Percentiles rank a stretch among this genome's conserved stretches.
phyloP scores from a whole-genome alignment of 2,797 vertebrate genomes.

The Gymnopithys bicolor region DNA sequence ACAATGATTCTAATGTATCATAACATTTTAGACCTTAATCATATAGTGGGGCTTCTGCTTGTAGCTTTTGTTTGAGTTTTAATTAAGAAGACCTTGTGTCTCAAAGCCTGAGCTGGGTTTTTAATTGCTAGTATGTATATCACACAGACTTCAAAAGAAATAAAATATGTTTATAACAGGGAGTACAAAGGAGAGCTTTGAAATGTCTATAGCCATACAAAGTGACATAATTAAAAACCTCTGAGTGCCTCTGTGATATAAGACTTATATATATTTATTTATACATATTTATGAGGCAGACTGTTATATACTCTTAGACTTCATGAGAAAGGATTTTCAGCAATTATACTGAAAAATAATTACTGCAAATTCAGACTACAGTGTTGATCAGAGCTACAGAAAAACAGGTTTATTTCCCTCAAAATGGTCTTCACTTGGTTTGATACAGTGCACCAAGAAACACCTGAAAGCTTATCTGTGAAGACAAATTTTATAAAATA shows the following conservation, averaged over 20 bases:
- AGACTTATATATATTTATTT: conserved; percentile 79
- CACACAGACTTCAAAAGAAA: conserved; percentile 94
- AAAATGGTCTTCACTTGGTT: background rate
- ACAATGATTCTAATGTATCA: conserved; percentile 89
- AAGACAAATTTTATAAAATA: conserved; percentile 4
- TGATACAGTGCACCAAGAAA: background rate
- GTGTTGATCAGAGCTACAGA: conserved; percentile 14
- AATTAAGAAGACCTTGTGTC: conserved; percentile 94
- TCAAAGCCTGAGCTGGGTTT: conserved; percentile 88
- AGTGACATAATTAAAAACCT: conserved; percentile 94
- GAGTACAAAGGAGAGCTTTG: conserved; percentile 91
- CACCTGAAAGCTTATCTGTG: background rate
- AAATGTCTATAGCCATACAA: conserved; percentile 93
- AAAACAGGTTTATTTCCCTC: conserved; percentile 24
- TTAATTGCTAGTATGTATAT: conserved; percentile 98
- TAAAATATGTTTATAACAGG: conserved; percentile 90
- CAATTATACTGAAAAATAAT: conserved; percentile 59
- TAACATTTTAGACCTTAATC: conserved; percentile 95
- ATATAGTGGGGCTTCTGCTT: conserved; percentile 84
- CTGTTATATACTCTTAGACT: conserved; percentile 34
- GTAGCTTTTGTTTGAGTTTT: conserved; percentile 97
- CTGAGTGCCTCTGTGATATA: conserved; percentile 86
- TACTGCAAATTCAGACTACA: conserved; percentile 17
- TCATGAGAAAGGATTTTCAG: conserved; percentile 60
- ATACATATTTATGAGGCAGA: conserved; percentile 68